Conservation (phyloP, 2,797 vertebrate genomes). For the Alosa sapidissima region DNA sequence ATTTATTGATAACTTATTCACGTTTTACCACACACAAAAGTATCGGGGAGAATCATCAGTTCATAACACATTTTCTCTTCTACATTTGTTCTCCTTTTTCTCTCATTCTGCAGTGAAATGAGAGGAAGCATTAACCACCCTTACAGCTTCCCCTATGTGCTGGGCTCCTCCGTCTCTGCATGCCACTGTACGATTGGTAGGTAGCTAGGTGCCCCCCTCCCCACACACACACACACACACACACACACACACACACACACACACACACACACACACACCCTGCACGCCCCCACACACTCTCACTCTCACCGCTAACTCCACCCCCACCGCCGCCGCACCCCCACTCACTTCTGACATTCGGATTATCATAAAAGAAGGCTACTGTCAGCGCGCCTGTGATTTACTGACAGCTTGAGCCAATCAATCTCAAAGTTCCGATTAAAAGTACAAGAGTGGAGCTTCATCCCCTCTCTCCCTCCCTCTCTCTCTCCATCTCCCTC, state of each 20-base stretch:
- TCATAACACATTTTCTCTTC: slow-evolving; percentile 54
- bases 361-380: slow-evolving; percentile 75
- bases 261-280: slow-evolving; percentile 23
- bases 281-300: slow-evolving; percentile 30
- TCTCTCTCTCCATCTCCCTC: slow-evolving; percentile 46
- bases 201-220: slow-evolving; percentile 50
- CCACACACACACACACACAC: slow-evolving; percentile 33
- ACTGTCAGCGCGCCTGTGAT: slow-evolving; percentile 65
- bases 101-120: slow-evolving; percentile 66
- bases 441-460: slow-evolving; percentile 64
- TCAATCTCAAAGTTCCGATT: slow-evolving; percentile 75
- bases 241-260: slow-evolving; percentile 24
- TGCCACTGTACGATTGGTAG: slow-evolving; percentile 64
- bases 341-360: slow-evolving; percentile 57
- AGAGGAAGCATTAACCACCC: slow-evolving; percentile 67
- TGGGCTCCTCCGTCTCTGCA: slow-evolving; percentile 35
- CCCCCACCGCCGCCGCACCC: slow-evolving; percentile 37
- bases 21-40: slow-evolving; percentile 53
- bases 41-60: slow-evolving; percentile 64
- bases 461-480: slow-evolving; percentile 37
- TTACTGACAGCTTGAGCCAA: slow-evolving; percentile 67
- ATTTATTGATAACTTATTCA: slow-evolving; percentile 59
- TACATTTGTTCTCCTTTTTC: slow-evolving; percentile 25
- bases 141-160: slow-evolving; percentile 58
- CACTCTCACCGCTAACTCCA: not conserved